Percentiles rank a stretch among this genome's conserved stretches.
These are phyloP conservation scores for Ispidina lecontei DNA, from an alignment of 2,797 vertebrate species.

Conservation along the genomic window DNA sequence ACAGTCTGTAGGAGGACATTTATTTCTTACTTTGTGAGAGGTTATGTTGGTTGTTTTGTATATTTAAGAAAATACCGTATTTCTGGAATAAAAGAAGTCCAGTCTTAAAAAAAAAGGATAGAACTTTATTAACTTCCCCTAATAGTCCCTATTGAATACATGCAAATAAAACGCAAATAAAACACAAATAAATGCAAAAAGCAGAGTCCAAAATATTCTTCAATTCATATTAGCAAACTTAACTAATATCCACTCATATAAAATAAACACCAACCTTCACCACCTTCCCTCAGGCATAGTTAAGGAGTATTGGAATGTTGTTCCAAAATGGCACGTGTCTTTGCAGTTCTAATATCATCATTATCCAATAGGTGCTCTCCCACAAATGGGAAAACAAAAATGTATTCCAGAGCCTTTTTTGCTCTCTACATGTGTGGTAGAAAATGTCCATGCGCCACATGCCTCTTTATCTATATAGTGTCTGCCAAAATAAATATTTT, in stretches of 20 bases:
- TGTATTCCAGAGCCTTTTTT: conserved; percentile 68
- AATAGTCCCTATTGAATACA: not conserved
- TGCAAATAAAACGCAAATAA: not conserved
- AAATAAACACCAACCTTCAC: conserved; percentile 51
- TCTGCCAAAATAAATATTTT: conserved; percentile 80
- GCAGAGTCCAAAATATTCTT: not conserved
- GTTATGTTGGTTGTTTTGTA: not conserved
- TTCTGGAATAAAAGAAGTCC: not conserved
- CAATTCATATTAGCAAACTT: conserved; percentile 31
- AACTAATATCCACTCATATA: conserved; percentile 16
- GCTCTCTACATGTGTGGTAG: conserved; percentile 75
- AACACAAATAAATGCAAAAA: not conserved
- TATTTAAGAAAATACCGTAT: not conserved
- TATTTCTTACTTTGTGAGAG: not conserved
- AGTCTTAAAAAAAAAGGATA: not conserved
- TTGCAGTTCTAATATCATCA: conserved; percentile 71
- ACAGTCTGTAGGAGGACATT: not conserved
- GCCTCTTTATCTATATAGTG: conserved; percentile 68
- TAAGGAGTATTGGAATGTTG: conserved; percentile 24
- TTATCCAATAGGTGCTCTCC: conserved; percentile 77
- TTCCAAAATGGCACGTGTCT: conserved; percentile 74
- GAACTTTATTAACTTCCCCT: not conserved
- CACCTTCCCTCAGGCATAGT: conserved; percentile 42
- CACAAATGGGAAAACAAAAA: conserved; percentile 77
- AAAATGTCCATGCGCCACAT: conserved; percentile 73